phyloP scores from a whole-genome alignment of 1,140 invertebrate genomes.

The Sitodiplosis mosellana region DNA sequence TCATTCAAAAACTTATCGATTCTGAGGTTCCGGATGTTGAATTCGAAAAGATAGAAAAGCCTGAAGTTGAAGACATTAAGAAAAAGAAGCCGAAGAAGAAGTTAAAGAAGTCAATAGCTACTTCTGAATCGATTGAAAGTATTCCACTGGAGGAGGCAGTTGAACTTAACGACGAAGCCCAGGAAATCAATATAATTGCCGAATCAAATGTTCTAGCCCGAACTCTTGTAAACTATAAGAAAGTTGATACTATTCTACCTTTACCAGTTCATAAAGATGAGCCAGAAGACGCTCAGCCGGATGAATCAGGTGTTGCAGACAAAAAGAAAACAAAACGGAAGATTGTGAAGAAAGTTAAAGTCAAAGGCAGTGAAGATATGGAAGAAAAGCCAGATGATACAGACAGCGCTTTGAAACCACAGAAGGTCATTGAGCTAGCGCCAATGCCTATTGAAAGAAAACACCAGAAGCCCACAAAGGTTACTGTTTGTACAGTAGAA shows the following conservation, averaged over 20 bases:
- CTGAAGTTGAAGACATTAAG: slow-evolving; percentile 11
- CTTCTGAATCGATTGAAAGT: no score
- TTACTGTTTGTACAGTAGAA: slow-evolving; percentile 16
- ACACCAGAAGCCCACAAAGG: slow-evolving; percentile 20
- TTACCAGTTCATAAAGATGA: slow-evolving; percentile 3
- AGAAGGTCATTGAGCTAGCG: slow-evolving; percentile 15
- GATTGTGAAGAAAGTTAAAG: slow-evolving; percentile 9
- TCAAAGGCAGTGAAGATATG: slow-evolving; percentile 8
- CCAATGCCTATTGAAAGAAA: slow-evolving; percentile 20
- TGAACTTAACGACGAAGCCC: no score
- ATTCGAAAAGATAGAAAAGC: no score
- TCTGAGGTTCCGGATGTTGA: no score
- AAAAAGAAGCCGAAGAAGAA: slow-evolving; percentile 11
- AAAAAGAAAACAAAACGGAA: slow-evolving; percentile 15
- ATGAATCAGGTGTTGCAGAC: slow-evolving; percentile 11
- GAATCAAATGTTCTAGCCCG: no score
- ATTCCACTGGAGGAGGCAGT: no score
- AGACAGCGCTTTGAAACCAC: slow-evolving; percentile 4
- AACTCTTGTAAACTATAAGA: slow-evolving; percentile 18
- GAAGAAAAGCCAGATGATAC: slow-evolving; percentile 10
- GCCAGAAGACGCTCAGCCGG: no score
- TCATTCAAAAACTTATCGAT: no score
- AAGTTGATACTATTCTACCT: slow-evolving; percentile 15
- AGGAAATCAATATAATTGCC: no score
- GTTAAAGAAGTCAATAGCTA: slow-evolving; percentile 7